These are phyloP conservation scores for Oryzias sinensis DNA, from an alignment of 2,797 vertebrate species.

Conservation along the genomic window DNA sequence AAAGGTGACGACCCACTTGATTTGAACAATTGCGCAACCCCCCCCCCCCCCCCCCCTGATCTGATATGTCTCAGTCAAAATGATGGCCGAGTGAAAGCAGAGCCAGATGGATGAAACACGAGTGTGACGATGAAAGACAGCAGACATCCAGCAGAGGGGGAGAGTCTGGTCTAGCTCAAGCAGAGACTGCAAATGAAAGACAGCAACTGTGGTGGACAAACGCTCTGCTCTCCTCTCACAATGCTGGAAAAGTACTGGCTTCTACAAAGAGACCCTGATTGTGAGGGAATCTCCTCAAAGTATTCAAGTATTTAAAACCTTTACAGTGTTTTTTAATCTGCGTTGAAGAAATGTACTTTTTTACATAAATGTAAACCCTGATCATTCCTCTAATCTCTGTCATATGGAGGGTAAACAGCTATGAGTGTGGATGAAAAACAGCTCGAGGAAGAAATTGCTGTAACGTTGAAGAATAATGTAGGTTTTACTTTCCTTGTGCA, in stretches of 20 bases:
- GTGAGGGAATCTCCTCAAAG: neutral
- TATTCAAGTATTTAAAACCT: too few relatives aligned
- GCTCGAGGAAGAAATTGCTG: too few relatives aligned
- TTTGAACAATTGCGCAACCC: constrained; percentile 3
- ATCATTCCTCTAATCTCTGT: too few relatives aligned
- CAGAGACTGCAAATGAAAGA: neutral
- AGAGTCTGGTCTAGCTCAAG: constrained; percentile 17
- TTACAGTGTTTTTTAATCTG: too few relatives aligned
- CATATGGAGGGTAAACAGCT: too few relatives aligned
- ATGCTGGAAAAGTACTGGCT: too few relatives aligned
- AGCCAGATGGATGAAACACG: constrained; percentile 16
- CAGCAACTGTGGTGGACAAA: neutral
- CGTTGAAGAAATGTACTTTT: too few relatives aligned
- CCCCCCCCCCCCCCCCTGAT: constrained; percentile 5
- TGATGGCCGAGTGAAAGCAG: constrained; percentile 5
- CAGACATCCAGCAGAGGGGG: constrained; percentile 17
- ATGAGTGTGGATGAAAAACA: too few relatives aligned
- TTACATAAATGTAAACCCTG: too few relatives aligned
- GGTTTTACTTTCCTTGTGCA: too few relatives aligned
- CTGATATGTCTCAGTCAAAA: constrained; percentile 1
- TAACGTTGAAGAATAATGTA: too few relatives aligned
- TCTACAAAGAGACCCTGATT: neutral
- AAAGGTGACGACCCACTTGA: neutral
- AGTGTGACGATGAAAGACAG: constrained; percentile 19
- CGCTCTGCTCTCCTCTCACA: too few relatives aligned